Conservation (phyloP, 1,140 invertebrate species). For the Lysiphlebus fabarum region DNA sequence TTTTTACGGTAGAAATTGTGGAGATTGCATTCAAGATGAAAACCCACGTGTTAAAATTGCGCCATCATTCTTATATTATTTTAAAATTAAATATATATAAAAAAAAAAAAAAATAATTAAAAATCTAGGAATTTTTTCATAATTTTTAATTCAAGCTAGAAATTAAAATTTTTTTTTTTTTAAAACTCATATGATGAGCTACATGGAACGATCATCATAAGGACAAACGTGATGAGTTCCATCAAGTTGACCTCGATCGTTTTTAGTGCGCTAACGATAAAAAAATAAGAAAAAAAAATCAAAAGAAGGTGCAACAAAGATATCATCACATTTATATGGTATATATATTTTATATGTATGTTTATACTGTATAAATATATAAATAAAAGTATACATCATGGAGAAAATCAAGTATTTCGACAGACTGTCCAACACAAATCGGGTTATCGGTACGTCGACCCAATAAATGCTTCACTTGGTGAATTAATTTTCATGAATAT, state of each 20-base stretch:
- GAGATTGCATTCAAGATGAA: too few species aligned
- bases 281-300: conserved; percentile 5
- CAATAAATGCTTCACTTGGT: conserved; percentile 17
- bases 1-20: too few species aligned
- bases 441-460: conserved; percentile 21
- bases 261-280: conserved; percentile 35
- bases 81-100: background rate
- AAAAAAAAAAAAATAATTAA: conserved; percentile 10
- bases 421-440: conserved; percentile 16
- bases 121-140: background rate
- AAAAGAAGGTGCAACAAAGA: background rate
- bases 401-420: too few species aligned
- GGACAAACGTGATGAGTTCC: conserved; percentile 21
- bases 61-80: too few species aligned
- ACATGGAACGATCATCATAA: conserved; percentile 15
- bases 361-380: too few species aligned
- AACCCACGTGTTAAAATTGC: conserved; percentile 15
- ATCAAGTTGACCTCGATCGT: conserved; percentile 44
- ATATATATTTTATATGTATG: too few species aligned
- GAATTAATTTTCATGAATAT: conserved; percentile 15
- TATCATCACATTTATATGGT: too few species aligned
- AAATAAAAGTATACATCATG: too few species aligned
- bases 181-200: conserved; percentile 30
- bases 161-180: conserved; percentile 1
- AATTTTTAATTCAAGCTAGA: background rate